Evolutionary conservation across 92 coral and sea anemone genomes (phyloP), one percentile per base, ranked within the genome.

Genomic region (Blastomussa wellsi): DNA sequence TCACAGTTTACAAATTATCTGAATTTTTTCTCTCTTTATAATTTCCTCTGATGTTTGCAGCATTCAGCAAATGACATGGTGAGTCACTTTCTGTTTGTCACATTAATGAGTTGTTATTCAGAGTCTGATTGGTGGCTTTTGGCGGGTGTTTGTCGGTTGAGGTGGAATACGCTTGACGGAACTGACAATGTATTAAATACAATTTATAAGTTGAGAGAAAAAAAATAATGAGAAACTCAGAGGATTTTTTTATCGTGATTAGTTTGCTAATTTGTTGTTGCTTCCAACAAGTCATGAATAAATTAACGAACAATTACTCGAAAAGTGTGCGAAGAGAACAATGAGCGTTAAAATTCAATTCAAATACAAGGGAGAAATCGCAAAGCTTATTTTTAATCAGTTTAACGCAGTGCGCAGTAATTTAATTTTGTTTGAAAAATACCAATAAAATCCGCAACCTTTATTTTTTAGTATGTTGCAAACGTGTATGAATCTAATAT

Each of bases 271-370:
- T 57, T 39, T 41, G 26, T 73, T 37, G 38, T 52, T 17, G 16
- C 41, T 38, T 20, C 59, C 47, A 22, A 42, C 67, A 49, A 83
- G 44, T 16, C 10, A 26, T 26, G 78, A 59, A 74, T 53, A 31
- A 72, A 38, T 82, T 57, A 72, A 57, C 28, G 47, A 83, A 60
- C 14, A 83, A 74, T 83, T 41, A 41, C 57, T 13, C 59, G 37
- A 82, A 49, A 48, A 28, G 22, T 49, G 69, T 72, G 72, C 73
- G 13, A 59, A 72, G 32, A 82, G 75, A 82, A 53, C 72, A 72
- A 39, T 41, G 38, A 74, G n/a, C 31, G 35, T 28, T 73, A 82
- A 82, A 70, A 82, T 24, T 71, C 31, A 51, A 51, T 37, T 72
- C 78, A 49, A 81, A 70, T 24, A 35, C 20, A 15, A 24, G 69